Evolutionary conservation across 2,797 vertebrate species (phyloP).

Genomic region (Gymnocypris eckloni): DNA sequence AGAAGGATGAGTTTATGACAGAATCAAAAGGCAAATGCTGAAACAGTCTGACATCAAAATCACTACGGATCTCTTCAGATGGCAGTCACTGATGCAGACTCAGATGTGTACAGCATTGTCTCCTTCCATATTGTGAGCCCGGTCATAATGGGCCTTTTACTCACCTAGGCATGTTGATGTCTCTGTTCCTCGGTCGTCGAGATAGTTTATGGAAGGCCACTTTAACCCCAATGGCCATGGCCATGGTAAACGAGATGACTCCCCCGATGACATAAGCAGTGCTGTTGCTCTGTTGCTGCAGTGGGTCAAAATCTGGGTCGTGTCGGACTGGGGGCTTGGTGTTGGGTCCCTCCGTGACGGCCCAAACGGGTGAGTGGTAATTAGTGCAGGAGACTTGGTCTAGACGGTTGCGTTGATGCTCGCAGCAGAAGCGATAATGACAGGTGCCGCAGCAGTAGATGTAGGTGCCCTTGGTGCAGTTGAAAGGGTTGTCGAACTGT

Average conservation of each 20-base stretch:
- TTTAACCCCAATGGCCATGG: constrained; percentile 86
- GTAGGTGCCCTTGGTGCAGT: constrained; percentile 89
- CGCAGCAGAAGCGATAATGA: constrained; percentile 94
- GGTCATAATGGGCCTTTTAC: constrained; percentile 22
- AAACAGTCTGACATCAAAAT: not conserved
- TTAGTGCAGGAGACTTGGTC: constrained; percentile 89
- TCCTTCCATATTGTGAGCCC: not conserved
- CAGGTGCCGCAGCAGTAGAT: constrained; percentile 94
- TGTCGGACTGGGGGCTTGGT: constrained; percentile 70
- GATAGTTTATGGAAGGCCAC: constrained; percentile 92
- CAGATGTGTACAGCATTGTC: constrained; percentile 9
- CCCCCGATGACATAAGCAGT: constrained; percentile 91
- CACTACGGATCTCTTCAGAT: not conserved
- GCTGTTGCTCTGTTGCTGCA: constrained; percentile 82
- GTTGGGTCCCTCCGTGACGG: constrained; percentile 76
- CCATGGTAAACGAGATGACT: constrained; percentile 90
- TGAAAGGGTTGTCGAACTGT: constrained; percentile 90
- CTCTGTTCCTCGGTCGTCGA: constrained; percentile 84
- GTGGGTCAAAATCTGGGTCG: constrained; percentile 78
- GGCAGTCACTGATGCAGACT: constrained; percentile 15
- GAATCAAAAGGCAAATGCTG: not conserved
- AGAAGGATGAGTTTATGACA: not conserved
- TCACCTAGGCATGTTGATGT: constrained; percentile 91
- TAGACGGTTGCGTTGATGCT: constrained; percentile 85
- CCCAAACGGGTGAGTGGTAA: constrained; percentile 85